These are phyloP conservation scores for Grallaria varia DNA, from an alignment of 2,113 vertebrate genomes.

Conservation along the genomic window DNA sequence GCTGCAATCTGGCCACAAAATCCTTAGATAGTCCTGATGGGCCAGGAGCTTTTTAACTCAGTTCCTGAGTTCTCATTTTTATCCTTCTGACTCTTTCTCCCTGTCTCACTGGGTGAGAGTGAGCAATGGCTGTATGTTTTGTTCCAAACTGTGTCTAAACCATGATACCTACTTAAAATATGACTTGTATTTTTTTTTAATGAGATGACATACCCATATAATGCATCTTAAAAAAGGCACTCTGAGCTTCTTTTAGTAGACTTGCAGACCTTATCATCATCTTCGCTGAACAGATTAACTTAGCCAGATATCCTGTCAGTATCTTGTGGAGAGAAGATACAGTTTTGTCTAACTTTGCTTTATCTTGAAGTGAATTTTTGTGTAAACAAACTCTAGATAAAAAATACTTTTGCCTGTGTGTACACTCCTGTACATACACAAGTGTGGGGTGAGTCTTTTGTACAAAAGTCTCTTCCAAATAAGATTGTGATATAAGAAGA, in stretches of 20 bases:
- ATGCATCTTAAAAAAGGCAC: background rate
- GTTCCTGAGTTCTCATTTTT: background rate
- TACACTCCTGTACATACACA: background rate
- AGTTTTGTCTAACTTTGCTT: background rate
- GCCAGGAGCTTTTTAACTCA: background rate
- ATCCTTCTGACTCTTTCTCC: rapidly evolving
- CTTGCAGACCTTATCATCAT: background rate
- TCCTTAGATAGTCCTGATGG: background rate
- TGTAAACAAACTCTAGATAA: background rate
- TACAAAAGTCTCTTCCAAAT: background rate
- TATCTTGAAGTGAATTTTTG: background rate
- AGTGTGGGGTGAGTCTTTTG: background rate
- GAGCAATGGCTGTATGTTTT: background rate
- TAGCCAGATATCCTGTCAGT: background rate
- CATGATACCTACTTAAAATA: background rate
- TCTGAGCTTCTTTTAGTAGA: background rate
- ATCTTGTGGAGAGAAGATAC: background rate
- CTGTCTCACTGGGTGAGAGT: rapidly evolving
- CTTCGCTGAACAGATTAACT: background rate
- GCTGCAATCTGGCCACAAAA: background rate
- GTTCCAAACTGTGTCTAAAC: background rate
- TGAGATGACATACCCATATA: background rate
- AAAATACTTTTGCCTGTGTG: rapidly evolving
- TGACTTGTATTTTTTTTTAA: rapidly evolving
- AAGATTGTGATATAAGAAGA: background rate